Evolutionary conservation across 2,888 invertebrate genomes (phyloP).

Genomic region (Oxystoma pomonae): DNA sequence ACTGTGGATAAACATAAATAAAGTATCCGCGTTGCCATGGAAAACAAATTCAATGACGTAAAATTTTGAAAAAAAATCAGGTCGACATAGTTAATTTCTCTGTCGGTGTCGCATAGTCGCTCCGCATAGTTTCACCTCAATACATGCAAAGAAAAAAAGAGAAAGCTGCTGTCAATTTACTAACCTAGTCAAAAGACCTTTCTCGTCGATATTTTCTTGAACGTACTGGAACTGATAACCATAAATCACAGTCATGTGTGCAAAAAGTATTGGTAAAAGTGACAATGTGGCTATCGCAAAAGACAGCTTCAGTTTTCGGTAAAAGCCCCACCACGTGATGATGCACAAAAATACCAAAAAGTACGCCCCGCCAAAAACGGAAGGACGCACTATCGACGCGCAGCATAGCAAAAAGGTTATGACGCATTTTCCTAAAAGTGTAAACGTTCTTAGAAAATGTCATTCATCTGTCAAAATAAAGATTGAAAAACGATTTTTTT

Average conservation of each 20-base stretch:
- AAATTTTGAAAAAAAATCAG: no score
- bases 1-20: no score
- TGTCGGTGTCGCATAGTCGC: no score
- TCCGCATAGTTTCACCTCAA: no score
- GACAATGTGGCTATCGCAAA: constrained; percentile 10
- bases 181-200: not conserved
- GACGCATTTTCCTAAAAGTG: constrained; percentile 16
- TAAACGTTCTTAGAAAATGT: no score
- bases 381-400: constrained; percentile 6
- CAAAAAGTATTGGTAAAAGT: constrained; percentile 13
- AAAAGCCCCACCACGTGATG: constrained; percentile 20
- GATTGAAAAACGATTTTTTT: no score
- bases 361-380: constrained; percentile 16
- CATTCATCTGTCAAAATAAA: no score
- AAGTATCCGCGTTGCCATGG: no score
- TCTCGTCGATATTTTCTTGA: constrained; percentile 3
- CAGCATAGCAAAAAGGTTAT: constrained; percentile 12
- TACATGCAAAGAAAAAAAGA: no score
- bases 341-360: constrained; percentile 16
- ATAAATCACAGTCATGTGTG: constrained; percentile 13
- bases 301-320: constrained; percentile 9
- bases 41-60: no score
- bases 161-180: not conserved
- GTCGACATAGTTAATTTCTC: no score
- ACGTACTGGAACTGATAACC: constrained; percentile 19